Base-by-base conservation (phyloP, 2,888 invertebrate genomes). In the Orchestes rusci region DNA sequence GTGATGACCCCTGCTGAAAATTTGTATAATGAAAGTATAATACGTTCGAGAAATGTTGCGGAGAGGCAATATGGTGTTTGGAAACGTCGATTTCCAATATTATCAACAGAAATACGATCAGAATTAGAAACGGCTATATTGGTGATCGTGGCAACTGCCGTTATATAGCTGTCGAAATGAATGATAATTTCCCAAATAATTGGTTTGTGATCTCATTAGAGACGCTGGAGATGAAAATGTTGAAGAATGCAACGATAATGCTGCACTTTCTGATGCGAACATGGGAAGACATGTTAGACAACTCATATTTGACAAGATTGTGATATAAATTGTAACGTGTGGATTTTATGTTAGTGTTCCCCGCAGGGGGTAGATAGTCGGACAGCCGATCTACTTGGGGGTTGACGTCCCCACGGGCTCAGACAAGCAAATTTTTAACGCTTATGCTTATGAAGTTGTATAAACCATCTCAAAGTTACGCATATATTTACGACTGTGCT, bases 71-170 rank as follows among this genome's bases (percentile, higher is more conserved):
- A 53, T 46, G 53, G 53, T 1, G 41, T 51, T 10, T 56, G 53
- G 53, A 55, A 56, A 50, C 17, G 51, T 28, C 37, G 55, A 33
- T 56, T 56, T 49, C 55, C 53, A 7, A 40, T 50, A 13, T 32
- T 54, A 20, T 35, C 53, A 7, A 34, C 16, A 8, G 18, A 13
- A 17, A 16, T 39, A 8, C 30, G 32, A 13, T 18, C 32, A 18
- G 32, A 39, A 18, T 3, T 39, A 19, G 19, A 18, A 19, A 39
- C 39, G 20, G 19, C 18, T 13, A 33, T 3, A 16, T n/a, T 13
- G 8, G 32, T 39, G 2, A 39, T 39, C 20, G 39, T 39, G 7
- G 39, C 39, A 17, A 32, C 32, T 3, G 39, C 39, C 3, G 32
- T 39, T 13, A 16, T 39, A 30, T 30, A 13, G 12, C 12, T 8